Evolutionary conservation across 2,888 invertebrate genomes (phyloP), one percentile per base, ranked within the genome.

Genomic region (Drosophila kanekoi): DNA sequence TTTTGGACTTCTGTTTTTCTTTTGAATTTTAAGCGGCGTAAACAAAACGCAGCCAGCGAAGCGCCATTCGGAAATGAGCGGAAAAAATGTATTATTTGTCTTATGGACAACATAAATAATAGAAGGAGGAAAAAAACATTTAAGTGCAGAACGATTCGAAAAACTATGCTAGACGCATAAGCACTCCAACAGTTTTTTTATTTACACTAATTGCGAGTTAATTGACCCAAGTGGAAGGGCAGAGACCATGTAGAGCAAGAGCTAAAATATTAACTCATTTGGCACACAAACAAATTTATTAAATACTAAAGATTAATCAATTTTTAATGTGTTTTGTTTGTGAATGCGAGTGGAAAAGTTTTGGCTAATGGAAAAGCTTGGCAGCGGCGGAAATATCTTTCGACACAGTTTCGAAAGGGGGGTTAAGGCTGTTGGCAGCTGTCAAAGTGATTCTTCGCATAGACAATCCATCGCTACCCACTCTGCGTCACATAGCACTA

Each of bases 331-430:
- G 45, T 40, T 68, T 54, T 53, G 14, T 14, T 40, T 8, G 43
- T 13, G 18, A 49, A 52, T 65, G 71, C 37, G 59, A 60, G 71
- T 40, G 35, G 61, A 74, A 74, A 74, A 61, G 14, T 58, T 74
- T 33, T 11, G 28, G 41, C 20, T 47, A 74, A 59, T 74, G 72
- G 75, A 67, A 87, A 79, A 65, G 57, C 59, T 72, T 66, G 69
- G 75, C 86, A 66, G 80, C 70, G 40, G 51, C 69, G 76, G 79
- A 77, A 78, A 77, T 71, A 61, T 78, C 78, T 66, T 20, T 77
- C 53, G 11, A 20, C 66, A 54, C 44, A 32, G 18, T 44, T 33
- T 28, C 16, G 48, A 47, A 18, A 43, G n/a, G 14, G 41, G n/a
- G 40, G 5, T 1, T n/a, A 1, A 28, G 14, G 20, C 23, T 23